phyloP scores from a whole-genome alignment of 2,113 vertebrate species.

The Campylomormyrus numenius region DNA sequence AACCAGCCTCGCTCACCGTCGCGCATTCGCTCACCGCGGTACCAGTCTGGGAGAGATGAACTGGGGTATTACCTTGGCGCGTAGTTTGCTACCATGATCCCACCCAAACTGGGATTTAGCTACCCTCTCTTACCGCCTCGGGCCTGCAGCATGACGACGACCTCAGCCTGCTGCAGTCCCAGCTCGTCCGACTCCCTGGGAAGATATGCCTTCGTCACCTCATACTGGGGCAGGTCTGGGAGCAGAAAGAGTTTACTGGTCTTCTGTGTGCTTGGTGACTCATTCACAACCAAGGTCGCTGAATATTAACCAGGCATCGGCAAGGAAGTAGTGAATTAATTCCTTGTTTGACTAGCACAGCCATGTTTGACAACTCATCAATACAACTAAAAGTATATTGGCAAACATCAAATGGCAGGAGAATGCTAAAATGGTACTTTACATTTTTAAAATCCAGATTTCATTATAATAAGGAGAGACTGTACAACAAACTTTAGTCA shows the following conservation, averaged over 20 bases:
- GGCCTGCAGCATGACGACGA: constrained; percentile 69
- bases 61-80: background rate
- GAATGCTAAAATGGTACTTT: background rate
- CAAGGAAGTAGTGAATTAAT: background rate
- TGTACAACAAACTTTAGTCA: background rate
- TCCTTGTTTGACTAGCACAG: background rate
- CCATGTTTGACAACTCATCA: background rate
- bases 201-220: constrained; percentile 74
- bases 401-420: background rate
- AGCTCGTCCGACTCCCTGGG: constrained; percentile 80
- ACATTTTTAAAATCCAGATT: background rate
- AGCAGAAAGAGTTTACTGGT: background rate
- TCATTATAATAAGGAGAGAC: background rate
- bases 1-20: constrained; percentile 88
- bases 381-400: background rate
- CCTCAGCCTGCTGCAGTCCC: constrained; percentile 77
- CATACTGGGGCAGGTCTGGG: constrained; percentile 77
- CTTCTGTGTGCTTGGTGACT: background rate
- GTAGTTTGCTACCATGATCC: background rate
- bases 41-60: constrained; percentile 60
- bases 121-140: constrained; percentile 68
- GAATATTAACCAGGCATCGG: background rate
- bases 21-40: constrained; percentile 74
- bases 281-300: background rate
- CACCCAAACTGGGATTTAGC: background rate